Conservation (phyloP, 2,113 vertebrate species). For the Miniopterus natalensis region DNA sequence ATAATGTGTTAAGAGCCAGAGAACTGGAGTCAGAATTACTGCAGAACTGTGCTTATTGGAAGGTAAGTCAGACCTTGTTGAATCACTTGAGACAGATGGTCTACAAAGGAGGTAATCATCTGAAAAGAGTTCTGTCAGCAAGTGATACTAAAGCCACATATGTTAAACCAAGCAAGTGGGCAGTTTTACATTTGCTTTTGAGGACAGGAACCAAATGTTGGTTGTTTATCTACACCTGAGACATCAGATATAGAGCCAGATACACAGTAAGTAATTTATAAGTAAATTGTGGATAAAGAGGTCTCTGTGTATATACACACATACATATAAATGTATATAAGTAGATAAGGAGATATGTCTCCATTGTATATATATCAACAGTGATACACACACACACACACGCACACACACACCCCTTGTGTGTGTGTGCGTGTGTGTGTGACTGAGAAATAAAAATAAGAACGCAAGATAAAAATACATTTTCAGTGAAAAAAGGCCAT, state of each 20-base stretch:
- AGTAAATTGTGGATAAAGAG: background rate
- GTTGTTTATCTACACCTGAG: background rate
- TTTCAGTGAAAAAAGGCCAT: background rate
- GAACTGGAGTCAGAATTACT: background rate
- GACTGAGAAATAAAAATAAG: slow-evolving; percentile 8
- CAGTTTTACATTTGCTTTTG: slow-evolving; percentile 1
- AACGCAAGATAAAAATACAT: background rate
- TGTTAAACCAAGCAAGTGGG: background rate
- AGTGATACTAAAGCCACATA: background rate
- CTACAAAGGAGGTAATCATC: background rate
- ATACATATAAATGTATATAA: no score
- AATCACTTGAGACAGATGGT: background rate
- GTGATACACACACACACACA: no score
- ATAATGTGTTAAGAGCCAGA: background rate
- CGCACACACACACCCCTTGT: background rate
- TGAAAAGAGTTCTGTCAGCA: slow-evolving; percentile 5
- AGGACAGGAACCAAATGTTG: background rate
- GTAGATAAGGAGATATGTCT: background rate
- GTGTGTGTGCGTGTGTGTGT: background rate
- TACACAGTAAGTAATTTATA: background rate
- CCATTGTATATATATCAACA: background rate
- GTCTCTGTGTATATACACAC: accelerated
- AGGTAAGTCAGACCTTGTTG: background rate
- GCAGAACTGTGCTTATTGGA: background rate
- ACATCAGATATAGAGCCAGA: background rate